phyloP scores from a whole-genome alignment of 2,797 vertebrate genomes.

The Trachurus trachurus region DNA sequence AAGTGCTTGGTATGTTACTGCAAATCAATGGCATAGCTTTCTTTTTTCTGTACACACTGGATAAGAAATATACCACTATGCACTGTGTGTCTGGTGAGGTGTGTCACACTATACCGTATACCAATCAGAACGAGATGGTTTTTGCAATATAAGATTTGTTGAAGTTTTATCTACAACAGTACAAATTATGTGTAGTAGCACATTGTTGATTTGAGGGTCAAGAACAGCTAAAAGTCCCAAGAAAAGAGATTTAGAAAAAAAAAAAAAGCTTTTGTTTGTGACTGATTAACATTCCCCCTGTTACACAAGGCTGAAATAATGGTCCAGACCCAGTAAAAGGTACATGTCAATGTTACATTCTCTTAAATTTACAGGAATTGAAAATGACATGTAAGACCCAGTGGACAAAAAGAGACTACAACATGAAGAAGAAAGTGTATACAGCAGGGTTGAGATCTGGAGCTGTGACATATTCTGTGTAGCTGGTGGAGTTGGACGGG shows the following conservation, averaged over 20 bases:
- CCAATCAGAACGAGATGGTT: too few relatives aligned
- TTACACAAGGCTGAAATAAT: not conserved
- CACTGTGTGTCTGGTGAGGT: not conserved
- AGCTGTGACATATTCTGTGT: slow-evolving; percentile 31
- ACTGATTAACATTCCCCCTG: slow-evolving; percentile 15
- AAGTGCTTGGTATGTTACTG: slow-evolving; percentile 55
- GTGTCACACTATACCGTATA: too few relatives aligned
- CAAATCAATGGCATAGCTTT: slow-evolving; percentile 17
- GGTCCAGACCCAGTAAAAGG: slow-evolving; percentile 2
- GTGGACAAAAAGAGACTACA: slow-evolving; percentile 34
- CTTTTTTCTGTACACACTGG: slow-evolving; percentile 22
- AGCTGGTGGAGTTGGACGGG: slow-evolving; percentile 29
- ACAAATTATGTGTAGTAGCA: not conserved
- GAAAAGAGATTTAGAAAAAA: not conserved
- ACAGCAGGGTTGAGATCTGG: slow-evolving; percentile 15
- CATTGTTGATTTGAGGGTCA: not conserved
- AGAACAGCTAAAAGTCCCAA: not conserved
- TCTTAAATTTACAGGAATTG: slow-evolving; percentile 14
- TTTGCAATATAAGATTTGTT: too few relatives aligned
- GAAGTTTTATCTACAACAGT: not conserved
- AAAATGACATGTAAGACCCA: slow-evolving; percentile 13
- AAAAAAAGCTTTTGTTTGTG: not conserved
- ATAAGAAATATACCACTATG: not conserved
- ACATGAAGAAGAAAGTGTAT: slow-evolving; percentile 36
- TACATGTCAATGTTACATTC: slow-evolving; percentile 19